These are phyloP conservation scores for Thermophis baileyi DNA, from an alignment of 2,113 vertebrate species.

Conservation along the genomic window DNA sequence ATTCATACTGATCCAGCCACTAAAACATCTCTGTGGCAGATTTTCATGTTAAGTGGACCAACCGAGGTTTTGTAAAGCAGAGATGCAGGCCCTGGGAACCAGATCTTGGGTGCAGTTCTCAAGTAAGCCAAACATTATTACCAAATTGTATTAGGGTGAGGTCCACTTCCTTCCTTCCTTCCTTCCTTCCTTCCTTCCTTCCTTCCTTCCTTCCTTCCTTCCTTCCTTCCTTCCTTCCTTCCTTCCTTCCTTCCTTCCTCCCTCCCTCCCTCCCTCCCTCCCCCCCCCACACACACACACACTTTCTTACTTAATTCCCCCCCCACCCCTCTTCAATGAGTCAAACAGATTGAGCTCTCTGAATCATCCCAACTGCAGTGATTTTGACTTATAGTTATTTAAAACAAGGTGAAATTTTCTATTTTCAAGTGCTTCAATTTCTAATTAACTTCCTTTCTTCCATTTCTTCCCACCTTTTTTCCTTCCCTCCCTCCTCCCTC, in stretches of 20 bases:
- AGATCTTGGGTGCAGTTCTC: not conserved
- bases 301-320: no score
- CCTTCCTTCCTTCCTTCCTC: no score
- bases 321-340: conserved; percentile 43
- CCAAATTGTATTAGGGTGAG: not conserved
- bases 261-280: no score
- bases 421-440: conserved; percentile 25
- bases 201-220: not conserved
- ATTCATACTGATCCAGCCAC: not conserved
- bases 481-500: not conserved
- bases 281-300: conserved; percentile 20
- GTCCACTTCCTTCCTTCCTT: no score
- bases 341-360: conserved; percentile 53
- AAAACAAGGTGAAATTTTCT: not conserved
- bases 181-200: no score
- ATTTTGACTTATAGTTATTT: not conserved
- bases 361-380: conserved; percentile 47
- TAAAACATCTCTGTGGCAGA: not conserved
- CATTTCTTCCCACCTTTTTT: no score
- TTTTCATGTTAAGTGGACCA: not conserved
- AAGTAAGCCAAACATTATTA: not conserved
- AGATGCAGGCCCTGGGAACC: not conserved
- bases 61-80: not conserved
- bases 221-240: not conserved
- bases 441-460: no score